Percentiles rank a stretch among this genome's conserved stretches.
Evolutionary conservation across 2,888 invertebrate species (phyloP).

Genomic region (Hypercompe scribonia): DNA sequence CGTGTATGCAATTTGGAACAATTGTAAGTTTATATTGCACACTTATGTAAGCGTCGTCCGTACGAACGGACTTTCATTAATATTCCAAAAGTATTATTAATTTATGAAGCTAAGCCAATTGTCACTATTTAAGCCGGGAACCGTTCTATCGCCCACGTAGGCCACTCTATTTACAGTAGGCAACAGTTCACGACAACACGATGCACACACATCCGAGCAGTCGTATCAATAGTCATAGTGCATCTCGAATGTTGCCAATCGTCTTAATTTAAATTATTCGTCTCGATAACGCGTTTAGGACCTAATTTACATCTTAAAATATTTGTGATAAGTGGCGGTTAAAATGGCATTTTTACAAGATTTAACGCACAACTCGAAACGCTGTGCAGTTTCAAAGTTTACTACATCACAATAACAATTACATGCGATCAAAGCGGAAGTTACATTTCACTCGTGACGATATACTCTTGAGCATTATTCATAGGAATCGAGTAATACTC

Average conservation of each 20-base stretch:
- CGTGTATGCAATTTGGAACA: slow-evolving; percentile 21
- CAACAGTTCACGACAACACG: slow-evolving; percentile 24
- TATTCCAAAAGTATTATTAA: slow-evolving; percentile 37
- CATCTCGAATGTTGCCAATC: not conserved
- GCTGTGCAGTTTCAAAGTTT: slow-evolving; percentile 34
- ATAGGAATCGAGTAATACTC: slow-evolving; percentile 61
- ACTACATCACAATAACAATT: slow-evolving; percentile 30
- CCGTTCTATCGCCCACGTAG: slow-evolving; percentile 15
- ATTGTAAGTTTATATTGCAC: slow-evolving; percentile 14
- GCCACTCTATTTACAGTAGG: slow-evolving; percentile 17
- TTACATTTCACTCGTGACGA: slow-evolving; percentile 53
- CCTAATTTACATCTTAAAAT: slow-evolving; percentile 23
- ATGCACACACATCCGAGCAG: not conserved
- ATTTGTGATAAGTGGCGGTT: slow-evolving; percentile 12
- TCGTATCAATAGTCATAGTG: not conserved
- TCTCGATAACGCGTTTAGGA: slow-evolving; percentile 30
- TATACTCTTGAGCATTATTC: slow-evolving; percentile 53
- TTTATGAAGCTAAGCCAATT: slow-evolving; percentile 34
- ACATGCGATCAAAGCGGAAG: slow-evolving; percentile 53
- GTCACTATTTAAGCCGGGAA: slow-evolving; percentile 48
- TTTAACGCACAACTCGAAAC: slow-evolving; percentile 26
- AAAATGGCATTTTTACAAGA: not conserved
- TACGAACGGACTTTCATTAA: slow-evolving; percentile 57
- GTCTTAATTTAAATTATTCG: slow-evolving; percentile 17
- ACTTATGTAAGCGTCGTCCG: slow-evolving; percentile 41